These are phyloP conservation scores for Drosophila villosipedis DNA, from an alignment of 2,888 invertebrate species.

Conservation along the genomic window DNA sequence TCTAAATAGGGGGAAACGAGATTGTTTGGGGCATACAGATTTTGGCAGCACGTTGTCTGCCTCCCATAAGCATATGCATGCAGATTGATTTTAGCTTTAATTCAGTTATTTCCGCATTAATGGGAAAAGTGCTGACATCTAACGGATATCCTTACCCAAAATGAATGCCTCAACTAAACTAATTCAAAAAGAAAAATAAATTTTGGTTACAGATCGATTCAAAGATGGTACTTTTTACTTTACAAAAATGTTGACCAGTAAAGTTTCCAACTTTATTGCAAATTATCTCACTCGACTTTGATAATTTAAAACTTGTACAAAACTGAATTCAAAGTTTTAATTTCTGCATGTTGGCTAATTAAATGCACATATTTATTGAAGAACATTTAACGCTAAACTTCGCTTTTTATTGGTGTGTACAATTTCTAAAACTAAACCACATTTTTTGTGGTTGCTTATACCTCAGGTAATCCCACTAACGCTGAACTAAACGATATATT, in stretches of 20 bases:
- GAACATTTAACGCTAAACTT: neutral
- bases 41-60: conserved; percentile 46
- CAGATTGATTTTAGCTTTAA: conserved; percentile 72
- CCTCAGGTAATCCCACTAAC: conserved; percentile 5
- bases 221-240: neutral
- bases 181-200: neutral
- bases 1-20: conserved; percentile 6
- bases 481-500: conserved; percentile 26
- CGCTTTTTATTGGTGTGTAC: neutral
- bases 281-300: neutral
- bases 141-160: neutral
- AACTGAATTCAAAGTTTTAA: neutral
- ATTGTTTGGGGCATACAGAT: conserved; percentile 20
- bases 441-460: neutral
- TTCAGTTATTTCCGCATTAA: conserved; percentile 60
- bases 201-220: neutral
- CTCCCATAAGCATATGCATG: conserved; percentile 59
- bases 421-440: neutral
- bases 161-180: neutral
- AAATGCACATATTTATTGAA: neutral
- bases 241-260: neutral
- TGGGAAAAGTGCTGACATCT: conserved; percentile 28
- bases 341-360: neutral
- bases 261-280: neutral
- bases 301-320: neutral